Conservation (phyloP, 2,797 vertebrate species). For the Melanotaenia nigrans region DNA sequence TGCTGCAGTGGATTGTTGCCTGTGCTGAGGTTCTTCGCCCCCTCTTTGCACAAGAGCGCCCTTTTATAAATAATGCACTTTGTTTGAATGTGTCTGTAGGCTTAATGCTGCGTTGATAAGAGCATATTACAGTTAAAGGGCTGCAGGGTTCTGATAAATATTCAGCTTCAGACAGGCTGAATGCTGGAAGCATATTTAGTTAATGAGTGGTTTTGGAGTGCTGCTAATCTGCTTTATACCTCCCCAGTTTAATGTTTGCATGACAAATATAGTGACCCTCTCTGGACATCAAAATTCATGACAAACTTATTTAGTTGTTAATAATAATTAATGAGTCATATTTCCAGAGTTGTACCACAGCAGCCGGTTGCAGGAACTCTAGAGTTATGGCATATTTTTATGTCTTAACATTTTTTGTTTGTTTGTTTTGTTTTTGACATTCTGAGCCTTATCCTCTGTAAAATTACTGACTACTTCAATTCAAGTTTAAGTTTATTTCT, state of each 20-base stretch:
- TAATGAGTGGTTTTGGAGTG: conserved; percentile 65
- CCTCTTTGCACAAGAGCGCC: conserved; percentile 33
- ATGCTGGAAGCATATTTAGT: conserved; percentile 64
- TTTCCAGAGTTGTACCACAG: not conserved
- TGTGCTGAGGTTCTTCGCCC: conserved; percentile 30
- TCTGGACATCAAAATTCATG: not conserved
- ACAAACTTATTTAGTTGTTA: not conserved
- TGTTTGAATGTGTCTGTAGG: conserved; percentile 61
- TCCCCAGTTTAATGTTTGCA: conserved; percentile 45
- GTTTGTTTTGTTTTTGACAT: too few species aligned
- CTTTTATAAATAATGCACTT: conserved; percentile 78
- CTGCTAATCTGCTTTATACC: conserved; percentile 46
- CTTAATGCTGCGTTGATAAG: conserved; percentile 64
- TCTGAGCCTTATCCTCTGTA: too few species aligned
- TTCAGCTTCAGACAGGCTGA: conserved; percentile 62
- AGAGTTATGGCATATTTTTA: not conserved
- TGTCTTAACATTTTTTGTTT: too few species aligned
- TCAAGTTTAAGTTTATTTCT: too few species aligned
- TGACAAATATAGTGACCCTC: conserved; percentile 3
- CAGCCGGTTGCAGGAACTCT: not conserved
- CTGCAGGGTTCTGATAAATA: conserved; percentile 67
- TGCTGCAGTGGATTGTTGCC: conserved; percentile 34
- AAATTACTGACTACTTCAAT: too few species aligned
- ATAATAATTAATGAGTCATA: not conserved
- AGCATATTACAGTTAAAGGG: conserved; percentile 52